Base-by-base conservation (phyloP, 2,888 invertebrate species). In the Nomada fucata region DNA sequence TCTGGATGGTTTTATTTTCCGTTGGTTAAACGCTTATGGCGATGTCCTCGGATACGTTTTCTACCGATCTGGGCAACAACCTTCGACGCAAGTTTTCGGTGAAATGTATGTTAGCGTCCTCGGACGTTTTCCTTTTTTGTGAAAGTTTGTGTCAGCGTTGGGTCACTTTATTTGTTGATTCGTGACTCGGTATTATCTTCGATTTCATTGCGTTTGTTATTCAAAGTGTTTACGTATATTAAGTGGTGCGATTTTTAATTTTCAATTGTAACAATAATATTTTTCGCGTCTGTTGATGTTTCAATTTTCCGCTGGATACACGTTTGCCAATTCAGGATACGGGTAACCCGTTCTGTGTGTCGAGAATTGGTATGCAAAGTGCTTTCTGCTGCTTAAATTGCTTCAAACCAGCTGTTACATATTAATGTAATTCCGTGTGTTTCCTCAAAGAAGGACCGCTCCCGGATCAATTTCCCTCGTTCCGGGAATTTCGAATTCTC, bases 351-450 rank as follows among this genome's bases (percentile, higher is more conserved):
- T 72, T 78, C 74, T 72, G 80, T 63, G 68, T 57, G 63, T 44
- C 73, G 73, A 47, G 78, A 64, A 80, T 80, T 78, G 72, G 72
- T 80, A 80, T 80, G 80, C 80, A 80, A 80, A 80, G 78, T 78
- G 80, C 78, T 73, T 80, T 73, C 78, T 68, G 78, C 63, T 47
- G 78, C 72, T 80, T 80, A 80, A 80, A 80, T 80, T 80, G 72
- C 78, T 73, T 80, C 63, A 80, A 80, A 78, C 80, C 72, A 52
- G 80, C 80, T 80, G 72, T 77, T 80, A 63, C 80, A 80, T 80
- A 80, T 80, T 80, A 80, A 80, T 80, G 80, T 50, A 63, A 69
- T 78, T 72, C 80, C 50, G 72, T 53, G 78, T 68, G 72, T 73
- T 78, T 73, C 80, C 80, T 80, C 80, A 78, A 80, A 80, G 80